Percentiles rank a stretch among this genome's conserved stretches.
Conservation (phyloP, 2,797 vertebrate species). For the Nyctibius grandis region DNA sequence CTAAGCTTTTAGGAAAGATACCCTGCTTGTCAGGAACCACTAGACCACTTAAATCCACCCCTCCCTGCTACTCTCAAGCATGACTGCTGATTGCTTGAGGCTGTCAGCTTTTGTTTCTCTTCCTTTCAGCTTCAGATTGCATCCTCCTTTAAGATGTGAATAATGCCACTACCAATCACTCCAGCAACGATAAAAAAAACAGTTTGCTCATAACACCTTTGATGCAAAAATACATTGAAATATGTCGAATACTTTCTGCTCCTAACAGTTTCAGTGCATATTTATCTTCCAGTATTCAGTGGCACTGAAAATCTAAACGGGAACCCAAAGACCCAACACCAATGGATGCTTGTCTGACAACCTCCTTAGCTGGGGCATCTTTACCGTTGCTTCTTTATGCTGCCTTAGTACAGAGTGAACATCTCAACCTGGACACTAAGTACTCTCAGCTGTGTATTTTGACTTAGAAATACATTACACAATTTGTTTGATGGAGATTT, state of each 20-base stretch:
- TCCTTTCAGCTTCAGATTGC: background rate
- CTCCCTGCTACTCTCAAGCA: background rate
- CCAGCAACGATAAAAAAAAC: background rate
- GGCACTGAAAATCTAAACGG: background rate
- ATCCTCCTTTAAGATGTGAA: background rate
- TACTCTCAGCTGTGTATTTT: background rate
- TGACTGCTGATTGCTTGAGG: background rate
- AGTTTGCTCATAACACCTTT: background rate
- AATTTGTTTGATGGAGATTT: background rate
- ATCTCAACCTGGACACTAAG: background rate
- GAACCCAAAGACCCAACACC: background rate
- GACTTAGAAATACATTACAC: background rate
- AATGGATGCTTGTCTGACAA: accelerated
- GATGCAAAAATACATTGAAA: background rate
- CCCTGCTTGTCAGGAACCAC: background rate
- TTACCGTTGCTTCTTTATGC: background rate
- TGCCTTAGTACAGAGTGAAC: background rate
- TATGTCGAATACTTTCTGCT: background rate
- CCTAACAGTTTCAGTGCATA: background rate
- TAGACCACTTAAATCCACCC: background rate
- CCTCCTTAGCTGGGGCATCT: background rate
- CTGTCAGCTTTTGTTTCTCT: background rate
- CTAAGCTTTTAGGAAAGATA: background rate
- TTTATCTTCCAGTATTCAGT: background rate
- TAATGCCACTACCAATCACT: background rate